phyloP scores from a whole-genome alignment of 2,888 invertebrate genomes.

The Strigamia maritima region DNA sequence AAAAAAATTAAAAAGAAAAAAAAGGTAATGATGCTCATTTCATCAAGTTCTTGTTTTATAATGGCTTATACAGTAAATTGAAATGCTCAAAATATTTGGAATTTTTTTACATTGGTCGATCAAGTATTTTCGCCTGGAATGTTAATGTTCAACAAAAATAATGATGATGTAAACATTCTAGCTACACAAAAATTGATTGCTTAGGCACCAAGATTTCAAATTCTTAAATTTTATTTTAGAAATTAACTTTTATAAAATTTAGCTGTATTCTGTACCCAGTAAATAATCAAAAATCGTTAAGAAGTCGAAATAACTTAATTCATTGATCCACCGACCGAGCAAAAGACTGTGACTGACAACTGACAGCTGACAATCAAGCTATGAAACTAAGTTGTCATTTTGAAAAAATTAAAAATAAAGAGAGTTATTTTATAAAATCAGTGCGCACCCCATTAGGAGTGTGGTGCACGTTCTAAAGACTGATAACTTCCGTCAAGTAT shows the following conservation, averaged over 20 bases:
- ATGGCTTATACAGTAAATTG: neutral
- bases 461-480: neutral
- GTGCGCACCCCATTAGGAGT: neutral
- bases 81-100: slow-evolving; percentile 13
- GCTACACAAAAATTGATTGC: neutral
- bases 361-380: neutral
- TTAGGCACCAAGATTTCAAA: neutral
- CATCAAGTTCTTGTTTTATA: neutral
- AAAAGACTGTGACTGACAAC: neutral
- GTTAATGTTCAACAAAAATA: neutral
- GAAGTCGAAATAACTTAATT: neutral
- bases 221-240: neutral
- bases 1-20: too few relatives aligned
- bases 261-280: neutral
- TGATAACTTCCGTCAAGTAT: neutral
- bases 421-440: neutral
- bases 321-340: neutral
- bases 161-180: slow-evolving; percentile 14
- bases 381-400: neutral
- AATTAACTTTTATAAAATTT: neutral
- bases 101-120: neutral
- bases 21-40: neutral
- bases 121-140: neutral
- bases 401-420: neutral
- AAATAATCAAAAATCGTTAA: neutral